These are phyloP conservation scores for Zoanthus solanderi DNA, from an alignment of 92 coral and sea anemone genomes.

Conservation along the genomic window DNA sequence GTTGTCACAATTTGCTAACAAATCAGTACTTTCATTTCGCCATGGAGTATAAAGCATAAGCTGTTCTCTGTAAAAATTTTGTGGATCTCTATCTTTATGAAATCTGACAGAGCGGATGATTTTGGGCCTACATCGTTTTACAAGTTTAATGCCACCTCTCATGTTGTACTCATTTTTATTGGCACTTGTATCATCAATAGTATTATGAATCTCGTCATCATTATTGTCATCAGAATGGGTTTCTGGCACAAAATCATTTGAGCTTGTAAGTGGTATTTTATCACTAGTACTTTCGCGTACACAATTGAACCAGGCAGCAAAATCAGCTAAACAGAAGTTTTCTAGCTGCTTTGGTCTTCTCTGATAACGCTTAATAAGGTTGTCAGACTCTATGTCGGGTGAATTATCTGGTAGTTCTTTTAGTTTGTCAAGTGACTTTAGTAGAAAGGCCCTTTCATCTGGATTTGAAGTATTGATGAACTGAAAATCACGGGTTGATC, in stretches of 20 bases:
- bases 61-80: slow-evolving; percentile 37
- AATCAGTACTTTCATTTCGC: slow-evolving; percentile 62
- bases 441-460: background rate
- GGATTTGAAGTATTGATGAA: background rate
- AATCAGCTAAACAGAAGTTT: background rate
- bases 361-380: background rate
- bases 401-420: background rate
- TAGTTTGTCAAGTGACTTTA: background rate
- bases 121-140: slow-evolving; percentile 59
- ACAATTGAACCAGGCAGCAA: background rate
- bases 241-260: background rate
- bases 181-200: slow-evolving; percentile 27
- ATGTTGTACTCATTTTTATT: slow-evolving; percentile 48
- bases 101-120: slow-evolving; percentile 73
- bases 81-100: slow-evolving; percentile 69
- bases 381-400: background rate
- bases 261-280: background rate
- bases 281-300: background rate
- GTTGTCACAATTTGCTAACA: background rate
- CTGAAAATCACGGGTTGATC: background rate
- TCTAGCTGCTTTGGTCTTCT: background rate
- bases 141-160: slow-evolving; percentile 73
- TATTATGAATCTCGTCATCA: background rate
- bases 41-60: slow-evolving; percentile 46
- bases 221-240: background rate